Conservation (phyloP, 2,113 vertebrate species). For the Callorhinus ursinus region DNA sequence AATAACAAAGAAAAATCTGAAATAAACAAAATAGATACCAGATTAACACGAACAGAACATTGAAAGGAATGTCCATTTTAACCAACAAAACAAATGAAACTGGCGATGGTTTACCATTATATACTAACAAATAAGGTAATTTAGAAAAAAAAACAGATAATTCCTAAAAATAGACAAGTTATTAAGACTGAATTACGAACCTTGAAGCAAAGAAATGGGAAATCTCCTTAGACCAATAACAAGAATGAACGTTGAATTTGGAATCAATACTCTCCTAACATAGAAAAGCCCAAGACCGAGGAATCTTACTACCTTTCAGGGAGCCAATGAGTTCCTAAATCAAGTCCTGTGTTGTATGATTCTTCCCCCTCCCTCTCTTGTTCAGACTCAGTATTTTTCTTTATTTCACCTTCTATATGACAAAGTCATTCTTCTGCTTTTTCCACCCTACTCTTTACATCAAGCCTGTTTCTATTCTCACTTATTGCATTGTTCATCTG, state of each 20-base stretch:
- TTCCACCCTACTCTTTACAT: not conserved
- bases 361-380: not conserved
- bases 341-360: not conserved
- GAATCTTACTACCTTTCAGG: not conserved
- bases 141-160: not conserved
- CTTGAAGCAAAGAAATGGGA: not conserved
- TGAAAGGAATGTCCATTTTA: too few species aligned
- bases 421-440: not conserved
- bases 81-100: not conserved
- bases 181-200: too few species aligned
- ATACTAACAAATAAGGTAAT: not conserved
- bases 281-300: too few species aligned
- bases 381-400: not conserved
- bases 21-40: not conserved
- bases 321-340: not conserved
- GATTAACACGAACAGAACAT: too few species aligned
- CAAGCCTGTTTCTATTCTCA: too few species aligned
- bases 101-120: not conserved
- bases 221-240: not conserved
- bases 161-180: not conserved
- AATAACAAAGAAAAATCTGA: not conserved
- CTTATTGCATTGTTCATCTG: too few species aligned
- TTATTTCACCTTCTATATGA: not conserved
- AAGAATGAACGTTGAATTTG: too few species aligned
- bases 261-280: too few species aligned